A percentile compares a stretch with the other conserved stretches of the same genome.
These are phyloP conservation scores for Pluvianellus socialis DNA, from an alignment of 2,113 vertebrate species.

Conservation along the genomic window DNA sequence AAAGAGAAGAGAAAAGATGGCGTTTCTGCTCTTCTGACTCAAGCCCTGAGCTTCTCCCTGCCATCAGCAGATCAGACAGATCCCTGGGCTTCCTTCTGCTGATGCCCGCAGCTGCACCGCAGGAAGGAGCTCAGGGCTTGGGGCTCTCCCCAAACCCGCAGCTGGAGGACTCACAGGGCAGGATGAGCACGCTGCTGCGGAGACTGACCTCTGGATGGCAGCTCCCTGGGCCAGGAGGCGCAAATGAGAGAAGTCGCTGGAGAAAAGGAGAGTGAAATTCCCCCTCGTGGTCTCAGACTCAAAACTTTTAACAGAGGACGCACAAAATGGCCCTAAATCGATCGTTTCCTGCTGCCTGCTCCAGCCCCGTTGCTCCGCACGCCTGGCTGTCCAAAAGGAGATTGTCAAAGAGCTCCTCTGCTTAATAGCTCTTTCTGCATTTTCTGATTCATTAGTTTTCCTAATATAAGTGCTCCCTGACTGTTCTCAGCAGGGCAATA, in stretches of 20 bases:
- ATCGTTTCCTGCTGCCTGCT: not conserved
- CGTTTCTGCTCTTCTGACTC: not conserved
- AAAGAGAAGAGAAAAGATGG: not conserved
- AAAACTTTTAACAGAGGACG: not conserved
- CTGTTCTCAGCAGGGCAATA: not conserved
- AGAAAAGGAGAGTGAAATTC: not conserved
- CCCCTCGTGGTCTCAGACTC: not conserved
- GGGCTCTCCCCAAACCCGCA: not conserved
- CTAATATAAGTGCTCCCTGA: not conserved
- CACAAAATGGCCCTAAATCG: not conserved
- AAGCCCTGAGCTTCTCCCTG: not conserved
- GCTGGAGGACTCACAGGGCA: too few species aligned
- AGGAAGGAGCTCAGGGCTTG: not conserved
- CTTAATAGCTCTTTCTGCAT: not conserved
- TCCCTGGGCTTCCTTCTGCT: not conserved
- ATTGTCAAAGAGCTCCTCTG: not conserved
- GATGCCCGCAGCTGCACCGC: not conserved
- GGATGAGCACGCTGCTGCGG: not conserved
- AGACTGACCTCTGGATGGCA: not conserved
- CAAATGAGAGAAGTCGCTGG: not conserved
- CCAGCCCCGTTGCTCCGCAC: fast-evolving
- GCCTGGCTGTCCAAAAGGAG: not conserved
- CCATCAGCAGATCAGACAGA: not conserved
- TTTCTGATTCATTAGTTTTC: conserved; percentile 14
- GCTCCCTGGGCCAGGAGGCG: not conserved